A percentile compares a stretch with the other conserved stretches of the same genome.
Conservation (phyloP, 2,888 invertebrate species). For the Quadriops clusia region DNA sequence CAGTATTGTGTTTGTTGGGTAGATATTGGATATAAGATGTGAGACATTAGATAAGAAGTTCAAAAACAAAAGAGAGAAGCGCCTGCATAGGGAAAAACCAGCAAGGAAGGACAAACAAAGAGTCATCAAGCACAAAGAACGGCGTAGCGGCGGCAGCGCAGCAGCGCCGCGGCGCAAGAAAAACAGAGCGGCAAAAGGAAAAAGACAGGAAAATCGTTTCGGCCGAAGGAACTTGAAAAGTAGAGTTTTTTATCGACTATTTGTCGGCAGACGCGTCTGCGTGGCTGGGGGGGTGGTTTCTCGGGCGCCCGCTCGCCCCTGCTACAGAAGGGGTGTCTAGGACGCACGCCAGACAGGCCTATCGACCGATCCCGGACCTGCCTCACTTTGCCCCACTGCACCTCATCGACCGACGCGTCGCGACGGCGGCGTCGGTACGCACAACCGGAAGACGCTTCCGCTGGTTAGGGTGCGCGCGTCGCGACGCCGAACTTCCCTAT, state of each 20-base stretch:
- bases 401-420: conserved; percentile 18
- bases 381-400: conserved; percentile 28
- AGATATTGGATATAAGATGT: too few species aligned
- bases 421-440: conserved; percentile 15
- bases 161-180: too few species aligned
- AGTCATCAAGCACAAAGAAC: too few species aligned
- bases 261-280: conserved; percentile 13
- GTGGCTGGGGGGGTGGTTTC: conserved; percentile 10
- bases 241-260: conserved; percentile 7
- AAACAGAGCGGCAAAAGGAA: conserved; percentile 2
- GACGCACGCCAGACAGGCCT: conserved; percentile 26
- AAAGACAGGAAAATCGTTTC: too few species aligned
- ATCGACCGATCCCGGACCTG: conserved; percentile 28
- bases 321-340: conserved; percentile 15
- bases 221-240: conserved; percentile 4
- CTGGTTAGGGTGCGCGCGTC: conserved; percentile 12
- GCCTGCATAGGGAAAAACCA: too few species aligned
- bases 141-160: too few species aligned
- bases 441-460: conserved; percentile 19
- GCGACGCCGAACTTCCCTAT: conserved; percentile 13
- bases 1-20: too few species aligned
- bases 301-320: conserved; percentile 11
- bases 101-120: too few species aligned
- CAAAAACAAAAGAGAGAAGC: too few species aligned
- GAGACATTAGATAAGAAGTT: too few species aligned